Base-by-base conservation (phyloP, 1,140 invertebrate genomes). In the Bombus affinis region DNA sequence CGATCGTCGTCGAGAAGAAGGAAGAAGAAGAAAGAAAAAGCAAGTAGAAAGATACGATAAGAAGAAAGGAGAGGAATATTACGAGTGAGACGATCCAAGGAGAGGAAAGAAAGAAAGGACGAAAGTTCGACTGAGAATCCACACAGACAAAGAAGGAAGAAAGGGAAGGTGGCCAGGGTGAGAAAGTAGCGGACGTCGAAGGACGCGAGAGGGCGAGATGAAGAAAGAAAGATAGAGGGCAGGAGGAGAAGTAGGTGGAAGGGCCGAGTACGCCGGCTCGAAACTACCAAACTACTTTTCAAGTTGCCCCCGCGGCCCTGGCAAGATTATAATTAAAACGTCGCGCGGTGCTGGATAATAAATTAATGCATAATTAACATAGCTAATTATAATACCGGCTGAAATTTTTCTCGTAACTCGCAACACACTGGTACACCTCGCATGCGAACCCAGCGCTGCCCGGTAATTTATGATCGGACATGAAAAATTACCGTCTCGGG, bases 321-420 rank as follows among this genome's bases (percentile, higher is more conserved):
- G 86, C 91, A 91, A 90, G 91, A 93, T 94, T 94, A 94, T 94
- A 94, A 94, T 95, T 95, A 95, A 95, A 95, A 94, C 93, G 93
- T 95, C 93, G 93, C 93, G 88, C 92, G 86, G 89, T 84, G 90
- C 87, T 87, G 92, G 89, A 94, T 94, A 93, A 94, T 94, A 94
- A 94, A 95, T 95, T 94, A 94, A 95, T 94, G 93, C 92, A 93
- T 94, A 94, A 95, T 95, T 94, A 95, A 94, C 94, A 94, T 94
- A 93, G 93, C 94, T 95, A 94, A 95, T 95, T 94, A 94, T 95
- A 94, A 94, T 94, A 94, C 93, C 89, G 92, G 90, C 91, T 90
- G 86, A 92, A 93, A 93, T 94, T 94, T 93, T 93, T 93, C 92
- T 93, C 92, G 92, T 93, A 93, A 93, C 91, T 94, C 91, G 91